A percentile compares a stretch with the other conserved stretches of the same genome.
Evolutionary conservation across 1,140 invertebrate genomes (phyloP).

Genomic region (Drosophila sp.): DNA sequence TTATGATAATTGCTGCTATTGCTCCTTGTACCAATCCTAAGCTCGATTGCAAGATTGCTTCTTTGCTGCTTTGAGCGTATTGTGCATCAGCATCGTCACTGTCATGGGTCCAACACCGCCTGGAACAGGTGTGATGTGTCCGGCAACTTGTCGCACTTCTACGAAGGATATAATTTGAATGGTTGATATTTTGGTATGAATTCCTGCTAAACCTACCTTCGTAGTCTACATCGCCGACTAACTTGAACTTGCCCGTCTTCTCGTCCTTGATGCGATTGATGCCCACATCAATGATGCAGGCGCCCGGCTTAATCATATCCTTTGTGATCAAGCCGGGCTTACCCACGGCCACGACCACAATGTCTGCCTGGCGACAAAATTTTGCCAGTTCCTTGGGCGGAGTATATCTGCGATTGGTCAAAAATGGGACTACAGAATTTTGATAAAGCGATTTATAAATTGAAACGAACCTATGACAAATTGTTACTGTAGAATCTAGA

Average conservation of each 20-base stretch:
- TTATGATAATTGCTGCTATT: neutral
- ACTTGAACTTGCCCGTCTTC: conserved; percentile 86
- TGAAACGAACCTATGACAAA: conserved; percentile 87
- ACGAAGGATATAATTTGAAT: conserved; percentile 58
- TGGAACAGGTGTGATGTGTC: conserved; percentile 93
- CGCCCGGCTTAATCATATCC: conserved; percentile 95
- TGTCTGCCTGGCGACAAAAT: conserved; percentile 90
- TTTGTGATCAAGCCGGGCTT: conserved; percentile 91
- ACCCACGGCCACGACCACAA: conserved; percentile 92
- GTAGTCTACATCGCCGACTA: conserved; percentile 96
- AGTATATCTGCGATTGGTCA: conserved; percentile 86
- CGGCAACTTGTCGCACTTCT: conserved; percentile 90
- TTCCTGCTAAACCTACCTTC: conserved; percentile 84
- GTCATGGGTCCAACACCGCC: conserved; percentile 96
- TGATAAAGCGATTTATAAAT: no score
- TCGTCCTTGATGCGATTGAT: conserved; percentile 89
- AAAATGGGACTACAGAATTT: no score
- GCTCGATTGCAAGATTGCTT: conserved; percentile 48
- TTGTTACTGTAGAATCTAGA: conserved; percentile 92
- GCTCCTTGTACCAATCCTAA: neutral
- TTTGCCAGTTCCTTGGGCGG: conserved; percentile 89
- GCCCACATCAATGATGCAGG: conserved; percentile 94
- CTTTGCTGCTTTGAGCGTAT: conserved; percentile 90
- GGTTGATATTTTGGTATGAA: neutral
- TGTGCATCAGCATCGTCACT: conserved; percentile 94